These are phyloP conservation scores for Balearica regulorum DNA, from an alignment of 2,797 vertebrate species.

Conservation along the genomic window DNA sequence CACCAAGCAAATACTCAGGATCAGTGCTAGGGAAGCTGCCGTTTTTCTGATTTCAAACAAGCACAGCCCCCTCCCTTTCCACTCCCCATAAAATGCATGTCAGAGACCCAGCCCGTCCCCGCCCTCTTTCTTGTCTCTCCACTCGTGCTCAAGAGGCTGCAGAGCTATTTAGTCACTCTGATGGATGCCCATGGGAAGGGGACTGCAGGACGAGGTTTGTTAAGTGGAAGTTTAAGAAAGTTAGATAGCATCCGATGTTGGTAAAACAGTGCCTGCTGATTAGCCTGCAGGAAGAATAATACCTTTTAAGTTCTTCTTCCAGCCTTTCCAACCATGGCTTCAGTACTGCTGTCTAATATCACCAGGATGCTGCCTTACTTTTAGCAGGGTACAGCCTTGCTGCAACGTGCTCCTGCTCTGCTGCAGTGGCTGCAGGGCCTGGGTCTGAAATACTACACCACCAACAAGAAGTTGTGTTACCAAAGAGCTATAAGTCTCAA, in stretches of 20 bases:
- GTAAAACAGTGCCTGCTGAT: neutral
- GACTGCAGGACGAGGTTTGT: neutral
- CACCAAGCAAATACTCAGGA: neutral
- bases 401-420: neutral
- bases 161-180: neutral
- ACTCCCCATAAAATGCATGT: neutral
- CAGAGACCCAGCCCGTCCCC: neutral
- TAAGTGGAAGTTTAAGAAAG: neutral
- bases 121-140: neutral
- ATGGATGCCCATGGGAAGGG: neutral
- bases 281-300: neutral
- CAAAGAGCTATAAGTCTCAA: neutral
- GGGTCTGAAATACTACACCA: neutral
- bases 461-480: neutral
- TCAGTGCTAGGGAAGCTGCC: neutral
- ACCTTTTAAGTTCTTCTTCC: neutral
- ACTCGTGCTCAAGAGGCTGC: neutral
- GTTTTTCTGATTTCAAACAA: neutral
- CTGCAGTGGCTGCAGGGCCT: neutral
- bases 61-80: neutral
- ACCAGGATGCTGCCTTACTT: neutral
- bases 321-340: neutral
- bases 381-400: neutral
- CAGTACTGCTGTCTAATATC: neutral
- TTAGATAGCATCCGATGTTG: neutral